Evolutionary conservation across 2,113 vertebrate species (phyloP), one percentile per base, ranked within the genome.

Genomic region (Promerops cafer): DNA sequence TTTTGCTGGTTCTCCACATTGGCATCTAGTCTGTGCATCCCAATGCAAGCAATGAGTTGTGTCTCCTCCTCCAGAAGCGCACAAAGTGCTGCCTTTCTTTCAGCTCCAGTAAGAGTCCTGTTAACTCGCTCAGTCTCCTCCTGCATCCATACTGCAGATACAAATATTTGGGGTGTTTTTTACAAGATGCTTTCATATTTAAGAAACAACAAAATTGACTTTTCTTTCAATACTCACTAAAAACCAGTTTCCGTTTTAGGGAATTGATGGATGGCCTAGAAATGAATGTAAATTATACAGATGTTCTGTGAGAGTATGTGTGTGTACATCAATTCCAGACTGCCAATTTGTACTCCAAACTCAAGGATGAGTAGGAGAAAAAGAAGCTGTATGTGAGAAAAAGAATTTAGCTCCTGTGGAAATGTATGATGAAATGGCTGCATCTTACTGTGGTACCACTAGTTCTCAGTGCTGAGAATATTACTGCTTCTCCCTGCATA

Each of bases 81-180:
- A 86, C 98, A 99, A 40, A 99, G 97, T 11, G 98, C 98, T 7
- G 98, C 98, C 92, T 99, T 99, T 96, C 98, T 98, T 97, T 99
- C 98, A 2, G 98, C 98, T 71, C 99, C 99, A 69, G 54, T 94
- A 42, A 98, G 94, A 70, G 84, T 89, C 7, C 84, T 92, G 93
- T 98, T 97, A 94, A 99, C 98, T 26, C 4, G 50, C 42, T 96
- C 89, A 42, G 97, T 81, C 96, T 99, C 98, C 89, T 99, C 98
- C 42, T 84, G 64, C 78, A 97, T 94, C 99, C 99, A 99, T 42
- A 97, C 99, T 99, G 95, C 15, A 97, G 52, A 72, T 13, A 96
- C 16, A 93, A 61, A 87, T 79, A 65, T 94, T 90, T 50, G 3
- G 15, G 5, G 10, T 40, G 40, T 21, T 75, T 71, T 74, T 88